phyloP scores from a whole-genome alignment of 2,113 vertebrate species.

The Cisticola juncidis region DNA sequence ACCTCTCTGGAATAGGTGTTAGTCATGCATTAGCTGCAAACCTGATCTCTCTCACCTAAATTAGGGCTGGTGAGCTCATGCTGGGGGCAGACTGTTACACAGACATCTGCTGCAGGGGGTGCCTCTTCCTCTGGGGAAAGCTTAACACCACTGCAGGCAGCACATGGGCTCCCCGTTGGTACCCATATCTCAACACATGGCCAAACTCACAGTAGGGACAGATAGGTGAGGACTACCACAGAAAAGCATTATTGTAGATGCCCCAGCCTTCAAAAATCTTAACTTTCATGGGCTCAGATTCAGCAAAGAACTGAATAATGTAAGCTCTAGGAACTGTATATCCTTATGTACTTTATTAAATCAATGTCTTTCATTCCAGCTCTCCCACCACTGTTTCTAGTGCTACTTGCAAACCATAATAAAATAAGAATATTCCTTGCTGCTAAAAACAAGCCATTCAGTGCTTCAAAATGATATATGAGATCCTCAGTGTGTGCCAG shows the following conservation, averaged over 20 bases:
- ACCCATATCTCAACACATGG: neutral
- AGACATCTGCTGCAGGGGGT: neutral
- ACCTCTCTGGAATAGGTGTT: neutral
- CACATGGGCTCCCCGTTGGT: accelerated
- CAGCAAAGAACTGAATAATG: neutral
- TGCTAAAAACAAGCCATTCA: neutral
- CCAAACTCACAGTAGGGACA: neutral
- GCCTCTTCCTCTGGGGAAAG: neutral
- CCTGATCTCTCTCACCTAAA: neutral
- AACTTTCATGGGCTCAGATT: neutral
- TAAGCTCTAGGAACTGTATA: neutral
- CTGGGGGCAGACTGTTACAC: neutral
- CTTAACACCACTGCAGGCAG: neutral
- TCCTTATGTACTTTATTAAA: neutral
- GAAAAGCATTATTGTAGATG: neutral
- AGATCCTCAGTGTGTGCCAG: neutral
- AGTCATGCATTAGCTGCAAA: neutral
- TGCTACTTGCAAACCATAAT: neutral
- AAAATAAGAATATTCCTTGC: neutral
- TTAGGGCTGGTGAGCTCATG: neutral
- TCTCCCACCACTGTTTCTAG: neutral
- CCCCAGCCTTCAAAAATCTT: neutral
- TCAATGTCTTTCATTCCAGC: neutral
- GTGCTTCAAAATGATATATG: neutral
- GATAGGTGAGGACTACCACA: neutral